Evolutionary conservation across 1,140 invertebrate genomes (phyloP), one percentile per base, ranked within the genome.

Genomic region (Globodera rostochiensis): DNA sequence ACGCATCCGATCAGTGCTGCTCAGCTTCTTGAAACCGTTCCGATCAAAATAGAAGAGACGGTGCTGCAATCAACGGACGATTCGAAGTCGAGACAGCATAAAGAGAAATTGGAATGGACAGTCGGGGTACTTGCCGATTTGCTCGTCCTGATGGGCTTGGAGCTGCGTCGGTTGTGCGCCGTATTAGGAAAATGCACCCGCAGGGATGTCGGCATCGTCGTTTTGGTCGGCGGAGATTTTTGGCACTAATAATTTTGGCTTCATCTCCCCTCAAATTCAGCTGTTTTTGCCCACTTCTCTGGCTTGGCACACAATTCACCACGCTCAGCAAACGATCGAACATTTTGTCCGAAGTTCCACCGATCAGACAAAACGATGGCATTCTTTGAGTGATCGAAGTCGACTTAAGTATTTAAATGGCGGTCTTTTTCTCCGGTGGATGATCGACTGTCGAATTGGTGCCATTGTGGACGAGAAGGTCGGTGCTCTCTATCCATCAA

Each of bases 381-480:
- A 53, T 9, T 70, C 67, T 8, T 6, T 70, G n/a, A 45, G 36
- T 21, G 67, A 70, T 21, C n/a, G 67, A 70, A 25, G 67, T 19
- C 6, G n/a, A 25, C n/a, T 70, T 0, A 21, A 45, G 6, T 19
- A 70, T 70, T 45, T 70, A 45, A 45, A 70, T 19, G 67, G 21
- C n/a, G 67, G 67, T 11, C n/a, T 25, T 9, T 70, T 21, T 70
- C 8, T 21, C 5, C 67, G 67, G n/a, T 70, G 67, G 67, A 70
- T 70, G 67, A 21, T n/a, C n/a, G 36, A 21, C 67, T 21, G 9
- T 21, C n/a, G 67, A 70, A 45, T 70, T 21, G 36, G 67, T 45
- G 67, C 67, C 67, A n/a, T 70, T 70, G 67, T 70, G 5, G 67
- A 70, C 67, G 67, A 70, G n/a, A 70, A 45, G 67, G 67, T 70